phyloP scores from a whole-genome alignment of 1,140 invertebrate genomes.

The Mamestra configurata region DNA sequence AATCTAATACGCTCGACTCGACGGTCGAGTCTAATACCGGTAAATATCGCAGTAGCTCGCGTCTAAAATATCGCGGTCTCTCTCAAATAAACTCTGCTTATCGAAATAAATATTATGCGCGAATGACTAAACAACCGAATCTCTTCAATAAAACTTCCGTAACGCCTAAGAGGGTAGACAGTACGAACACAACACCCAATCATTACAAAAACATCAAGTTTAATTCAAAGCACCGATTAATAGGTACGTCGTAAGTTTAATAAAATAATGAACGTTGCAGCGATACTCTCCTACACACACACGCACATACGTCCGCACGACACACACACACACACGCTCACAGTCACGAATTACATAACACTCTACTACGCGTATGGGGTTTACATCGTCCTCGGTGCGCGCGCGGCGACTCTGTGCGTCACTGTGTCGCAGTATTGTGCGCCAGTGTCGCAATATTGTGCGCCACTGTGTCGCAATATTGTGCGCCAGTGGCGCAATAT shows the following conservation, averaged over 20 bases:
- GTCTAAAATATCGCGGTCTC: background rate
- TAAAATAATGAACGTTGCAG: constrained; percentile 16
- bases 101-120: constrained; percentile 31
- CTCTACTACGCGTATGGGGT: constrained; percentile 73
- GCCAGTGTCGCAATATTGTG: background rate
- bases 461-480: too few relatives aligned
- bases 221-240: constrained; percentile 54
- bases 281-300: constrained; percentile 43
- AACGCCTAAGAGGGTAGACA: background rate
- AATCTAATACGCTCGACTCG: background rate
- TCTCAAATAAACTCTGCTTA: background rate
- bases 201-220: constrained; percentile 43
- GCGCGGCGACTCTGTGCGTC: background rate
- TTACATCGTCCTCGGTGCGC: constrained; percentile 60
- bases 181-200: constrained; percentile 42
- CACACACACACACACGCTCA: constrained; percentile 30
- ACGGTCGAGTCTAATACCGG: background rate
- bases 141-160: background rate
- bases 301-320: constrained; percentile 44
- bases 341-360: constrained; percentile 56
- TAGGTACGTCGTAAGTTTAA: constrained; percentile 37
- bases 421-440: too few relatives aligned
- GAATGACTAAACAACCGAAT: constrained; percentile 8
- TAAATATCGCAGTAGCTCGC: background rate
- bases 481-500: background rate